phyloP scores from a whole-genome alignment of 1,140 invertebrate species.

The Monomorium pharaonis region DNA sequence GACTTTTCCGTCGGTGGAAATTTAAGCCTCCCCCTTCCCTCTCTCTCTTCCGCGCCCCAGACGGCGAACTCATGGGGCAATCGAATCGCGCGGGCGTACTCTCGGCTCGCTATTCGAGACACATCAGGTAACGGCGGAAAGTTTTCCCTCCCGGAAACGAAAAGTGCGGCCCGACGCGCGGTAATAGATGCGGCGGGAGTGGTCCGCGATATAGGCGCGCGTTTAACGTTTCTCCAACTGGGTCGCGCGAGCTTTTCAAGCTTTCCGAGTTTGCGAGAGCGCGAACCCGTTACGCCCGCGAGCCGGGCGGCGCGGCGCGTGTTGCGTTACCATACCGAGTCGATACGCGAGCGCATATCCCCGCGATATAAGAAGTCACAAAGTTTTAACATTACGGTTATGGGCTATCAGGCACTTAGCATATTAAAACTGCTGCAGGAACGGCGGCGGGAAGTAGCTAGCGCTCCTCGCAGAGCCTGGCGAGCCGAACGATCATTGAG shows the following conservation, averaged over 20 bases:
- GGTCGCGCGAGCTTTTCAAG: conserved; percentile 1
- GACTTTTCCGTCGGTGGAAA: conserved; percentile 49
- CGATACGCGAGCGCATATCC: background rate
- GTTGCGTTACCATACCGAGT: conserved; percentile 16
- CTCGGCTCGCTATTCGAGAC: conserved; percentile 3
- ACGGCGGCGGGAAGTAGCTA: background rate
- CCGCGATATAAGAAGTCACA: conserved; percentile 56
- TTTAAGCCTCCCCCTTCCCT: too few species aligned
- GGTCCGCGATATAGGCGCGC: background rate
- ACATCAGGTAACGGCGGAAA: conserved; percentile 33
- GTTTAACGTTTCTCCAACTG: conserved; percentile 34
- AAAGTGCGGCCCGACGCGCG: background rate
- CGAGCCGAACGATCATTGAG: conserved; percentile 16
- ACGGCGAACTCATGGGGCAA: background rate
- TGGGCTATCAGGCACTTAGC: conserved; percentile 49
- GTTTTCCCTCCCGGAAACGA: background rate
- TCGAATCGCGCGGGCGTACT: conserved; percentile 12
- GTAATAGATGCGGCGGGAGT: conserved; percentile 25
- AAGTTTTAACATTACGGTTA: conserved; percentile 50
- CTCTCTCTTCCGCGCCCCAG: background rate
- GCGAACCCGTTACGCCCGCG: conserved; percentile 25
- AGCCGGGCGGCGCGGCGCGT: conserved; percentile 10
- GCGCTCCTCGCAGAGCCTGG: background rate
- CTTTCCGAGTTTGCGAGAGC: conserved; percentile 8
- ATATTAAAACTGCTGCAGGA: conserved; percentile 60